Evolutionary conservation across 2,113 vertebrate genomes (phyloP).

Genomic region (Myocastor coypus): DNA sequence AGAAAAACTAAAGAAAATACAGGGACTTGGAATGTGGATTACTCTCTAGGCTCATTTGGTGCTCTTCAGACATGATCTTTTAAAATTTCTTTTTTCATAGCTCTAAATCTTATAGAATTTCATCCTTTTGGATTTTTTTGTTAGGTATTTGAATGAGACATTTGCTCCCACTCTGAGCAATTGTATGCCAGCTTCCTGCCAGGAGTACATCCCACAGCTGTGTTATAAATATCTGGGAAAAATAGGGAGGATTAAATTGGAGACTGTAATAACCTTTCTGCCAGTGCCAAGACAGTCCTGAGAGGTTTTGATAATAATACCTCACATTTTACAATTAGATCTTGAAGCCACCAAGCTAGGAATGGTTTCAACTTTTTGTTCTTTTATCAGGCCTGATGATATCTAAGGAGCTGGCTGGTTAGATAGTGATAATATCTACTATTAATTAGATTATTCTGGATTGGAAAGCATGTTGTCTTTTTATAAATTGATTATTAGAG

Average conservation of each 20-base stretch:
- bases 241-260: slow-evolving; percentile 73
- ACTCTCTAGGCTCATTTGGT: neutral
- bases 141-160: slow-evolving; percentile 66
- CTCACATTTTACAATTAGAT: slow-evolving; percentile 81
- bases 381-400: slow-evolving; percentile 44
- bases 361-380: slow-evolving; percentile 60
- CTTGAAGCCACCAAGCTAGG: slow-evolving; percentile 60
- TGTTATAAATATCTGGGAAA: slow-evolving; percentile 78
- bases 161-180: slow-evolving; percentile 71
- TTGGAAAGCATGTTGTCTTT: slow-evolving; percentile 43
- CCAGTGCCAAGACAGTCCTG: slow-evolving; percentile 70
- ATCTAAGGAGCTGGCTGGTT: slow-evolving; percentile 68
- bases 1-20: slow-evolving; percentile 8
- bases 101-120: slow-evolving; percentile 66
- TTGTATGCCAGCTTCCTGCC: slow-evolving; percentile 72
- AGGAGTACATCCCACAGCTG: slow-evolving; percentile 78
- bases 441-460: slow-evolving; percentile 67
- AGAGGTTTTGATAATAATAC: slow-evolving; percentile 78
- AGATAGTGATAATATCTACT: slow-evolving; percentile 62
- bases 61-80: neutral
- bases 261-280: slow-evolving; percentile 67
- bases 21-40: neutral
- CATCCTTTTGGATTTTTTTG: slow-evolving; percentile 60
- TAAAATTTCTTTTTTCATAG: neutral
- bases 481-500: slow-evolving; percentile 1